These are phyloP conservation scores for Triplophysa siluroides DNA, from an alignment of 2,113 vertebrate species.

Conservation along the genomic window DNA sequence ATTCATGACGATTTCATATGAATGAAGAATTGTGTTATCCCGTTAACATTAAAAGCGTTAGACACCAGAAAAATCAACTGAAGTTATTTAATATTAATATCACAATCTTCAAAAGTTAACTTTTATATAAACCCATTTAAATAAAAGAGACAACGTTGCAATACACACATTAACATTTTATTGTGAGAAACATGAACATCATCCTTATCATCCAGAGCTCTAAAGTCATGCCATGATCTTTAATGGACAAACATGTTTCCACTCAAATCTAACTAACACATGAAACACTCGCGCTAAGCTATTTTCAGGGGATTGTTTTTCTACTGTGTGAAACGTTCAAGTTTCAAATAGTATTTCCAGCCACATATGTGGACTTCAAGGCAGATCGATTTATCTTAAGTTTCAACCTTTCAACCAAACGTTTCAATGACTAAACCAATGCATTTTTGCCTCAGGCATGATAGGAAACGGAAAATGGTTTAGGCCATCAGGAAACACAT, in stretches of 20 bases:
- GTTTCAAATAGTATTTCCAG: conserved; percentile 1
- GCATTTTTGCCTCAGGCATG: conserved; percentile 2
- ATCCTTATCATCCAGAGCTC: conserved; percentile 18
- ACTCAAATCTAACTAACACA: not conserved
- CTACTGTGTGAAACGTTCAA: conserved; percentile 11
- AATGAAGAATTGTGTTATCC: no score
- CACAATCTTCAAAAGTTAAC: no score
- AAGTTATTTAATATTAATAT: no score
- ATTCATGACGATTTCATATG: not conserved
- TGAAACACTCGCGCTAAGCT: not conserved
- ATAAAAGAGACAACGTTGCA: conserved; percentile 9
- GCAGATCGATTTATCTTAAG: not conserved
- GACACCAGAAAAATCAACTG: no score
- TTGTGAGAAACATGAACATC: conserved; percentile 39
- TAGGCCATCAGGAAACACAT: not conserved
- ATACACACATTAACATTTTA: conserved; percentile 35
- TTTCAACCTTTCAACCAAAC: no score
- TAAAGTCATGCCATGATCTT: not conserved
- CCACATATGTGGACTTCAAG: conserved; percentile 6
- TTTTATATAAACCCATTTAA: not conserved
- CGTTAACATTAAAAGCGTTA: no score
- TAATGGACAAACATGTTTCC: not conserved
- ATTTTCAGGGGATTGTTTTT: not conserved
- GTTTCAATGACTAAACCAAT: no score
- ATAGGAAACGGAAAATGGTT: not conserved